Evolutionary conservation across 2,888 invertebrate species (phyloP), one percentile per base, ranked within the genome.

Genomic region (Tetanocera ferruginea): DNA sequence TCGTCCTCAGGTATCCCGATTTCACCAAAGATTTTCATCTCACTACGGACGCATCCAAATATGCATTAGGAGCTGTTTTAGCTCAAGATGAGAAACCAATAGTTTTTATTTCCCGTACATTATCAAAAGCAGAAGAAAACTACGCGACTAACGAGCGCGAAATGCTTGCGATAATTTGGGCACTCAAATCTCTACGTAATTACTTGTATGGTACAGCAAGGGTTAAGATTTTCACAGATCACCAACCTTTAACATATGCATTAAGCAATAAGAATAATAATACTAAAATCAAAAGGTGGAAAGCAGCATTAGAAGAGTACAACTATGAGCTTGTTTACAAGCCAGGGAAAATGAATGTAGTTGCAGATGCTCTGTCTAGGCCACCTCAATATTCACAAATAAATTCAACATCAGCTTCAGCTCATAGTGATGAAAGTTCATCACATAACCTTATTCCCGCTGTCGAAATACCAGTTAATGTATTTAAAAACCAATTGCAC

Each of bases 191-290:
- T 28, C 37, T 72, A 3, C 23, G 72, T n/a, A 57, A 72, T 34
- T 72, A 72, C n/a, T n/a, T 72, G n/a, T 72, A 72, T 19, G 72
- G 72, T 5, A 31, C 72, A 31, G 57, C 55, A 55, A 57, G 57
- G 28, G 43, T 72, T 6, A 28, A 57, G 4, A 52, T 72, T n/a
- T 31, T 28, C n/a, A 55, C 72, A 14, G 57, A 72, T n/a, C 55
- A 72, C 17, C 72, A 52, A 55, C 49, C 37, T 11, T 49, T 43
- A 43, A 43, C 37, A 70, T 43, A 43, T 37, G 49, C 5, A 9
- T 4, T 57, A 3, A 23, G n/a, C n/a, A n/a, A n/a, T n/a, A n/a
- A n/a, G n/a, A n/a, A n/a, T n/a, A n/a, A n/a, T n/a, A n/a, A n/a
- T n/a, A n/a, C n/a, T n/a, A n/a, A n/a, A n/a, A n/a, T n/a, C n/a